phyloP scores from a whole-genome alignment of 2,888 invertebrate species.

The Drosophila nr. medialis region DNA sequence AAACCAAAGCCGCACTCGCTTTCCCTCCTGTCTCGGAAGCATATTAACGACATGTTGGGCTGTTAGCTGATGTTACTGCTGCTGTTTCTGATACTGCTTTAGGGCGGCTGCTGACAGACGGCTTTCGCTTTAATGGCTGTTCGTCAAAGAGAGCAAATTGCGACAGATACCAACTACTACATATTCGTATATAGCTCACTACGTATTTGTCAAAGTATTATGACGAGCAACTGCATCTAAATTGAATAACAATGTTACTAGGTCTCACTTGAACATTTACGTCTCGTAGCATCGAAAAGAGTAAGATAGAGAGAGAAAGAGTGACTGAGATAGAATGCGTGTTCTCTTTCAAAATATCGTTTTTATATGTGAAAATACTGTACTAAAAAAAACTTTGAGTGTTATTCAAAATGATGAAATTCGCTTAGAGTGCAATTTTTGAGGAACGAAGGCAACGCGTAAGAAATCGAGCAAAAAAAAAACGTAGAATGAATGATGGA shows the following conservation, averaged over 20 bases:
- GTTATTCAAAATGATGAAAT: neutral
- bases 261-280: neutral
- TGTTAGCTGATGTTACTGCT: conserved; percentile 55
- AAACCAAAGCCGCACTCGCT: conserved; percentile 2
- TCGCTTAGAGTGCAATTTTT: neutral
- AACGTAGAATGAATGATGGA: neutral
- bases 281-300: neutral
- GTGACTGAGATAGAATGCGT: neutral
- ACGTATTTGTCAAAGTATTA: conserved; percentile 18
- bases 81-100: neutral
- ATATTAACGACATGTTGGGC: conserved; percentile 69
- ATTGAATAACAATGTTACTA: conserved; percentile 22
- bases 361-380: neutral
- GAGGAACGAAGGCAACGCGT: neutral
- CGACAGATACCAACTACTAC: conserved; percentile 43
- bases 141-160: conserved; percentile 62
- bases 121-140: conserved; percentile 63
- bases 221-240: conserved; percentile 1
- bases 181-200: conserved; percentile 9
- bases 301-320: too few species aligned
- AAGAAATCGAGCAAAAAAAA: neutral
- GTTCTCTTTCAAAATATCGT: neutral
- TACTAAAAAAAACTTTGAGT: neutral
- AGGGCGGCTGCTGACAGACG: conserved; percentile 31
- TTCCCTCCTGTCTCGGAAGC: conserved; percentile 26